Base-by-base conservation (phyloP, 2,888 invertebrate genomes). In the Pristionchus mayeri region DNA sequence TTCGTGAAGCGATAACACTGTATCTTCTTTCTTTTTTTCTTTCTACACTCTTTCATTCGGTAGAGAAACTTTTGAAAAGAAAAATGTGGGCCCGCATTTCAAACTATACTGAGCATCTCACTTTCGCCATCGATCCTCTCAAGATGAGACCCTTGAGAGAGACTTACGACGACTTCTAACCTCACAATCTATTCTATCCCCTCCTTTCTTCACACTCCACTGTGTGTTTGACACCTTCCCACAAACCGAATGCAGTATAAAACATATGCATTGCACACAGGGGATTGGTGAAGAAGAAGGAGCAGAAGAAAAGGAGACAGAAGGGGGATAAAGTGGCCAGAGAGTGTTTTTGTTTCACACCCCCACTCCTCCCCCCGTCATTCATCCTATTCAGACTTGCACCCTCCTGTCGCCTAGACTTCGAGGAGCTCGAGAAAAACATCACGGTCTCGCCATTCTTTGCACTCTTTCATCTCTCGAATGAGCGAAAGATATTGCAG, bases 231-330 rank as follows among this genome's bases (percentile, higher is more conserved):
- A 71, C 71, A 71, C 71, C 40, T 30, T 40, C 71, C 40, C 71
- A 40, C 71, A 71, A 44, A 71, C 71, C 71, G 71, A 71, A 71
- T 44, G 71, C 40, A 71, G 71, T 71, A 71, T 71, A 71, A 71
- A 71, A 71, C 71, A 71, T 78, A 34, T 78, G 76, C 50, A 78
- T 50, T 34, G 48, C 50, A 78, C 76, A 78, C 50, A 48, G 30
- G 30, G 40, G 75, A 75, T 44, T 40, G n/a, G 75, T 24, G 48
- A 75, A 75, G 34, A 34, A 79, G 21, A 79, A 78, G 78, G 11
- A 52, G 9, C 18, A 52, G 34, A 50, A 79, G 54, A 79, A 44
- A 52, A 79, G 34, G 63, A 60, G 52, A 52, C 18, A 30, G 34
- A 27, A 50, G 30, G 48, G 50, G 50, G 78, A 78, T 52, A 48